These are phyloP conservation scores for Sandelia bainsii DNA, from an alignment of 2,797 vertebrate genomes.

Conservation along the genomic window DNA sequence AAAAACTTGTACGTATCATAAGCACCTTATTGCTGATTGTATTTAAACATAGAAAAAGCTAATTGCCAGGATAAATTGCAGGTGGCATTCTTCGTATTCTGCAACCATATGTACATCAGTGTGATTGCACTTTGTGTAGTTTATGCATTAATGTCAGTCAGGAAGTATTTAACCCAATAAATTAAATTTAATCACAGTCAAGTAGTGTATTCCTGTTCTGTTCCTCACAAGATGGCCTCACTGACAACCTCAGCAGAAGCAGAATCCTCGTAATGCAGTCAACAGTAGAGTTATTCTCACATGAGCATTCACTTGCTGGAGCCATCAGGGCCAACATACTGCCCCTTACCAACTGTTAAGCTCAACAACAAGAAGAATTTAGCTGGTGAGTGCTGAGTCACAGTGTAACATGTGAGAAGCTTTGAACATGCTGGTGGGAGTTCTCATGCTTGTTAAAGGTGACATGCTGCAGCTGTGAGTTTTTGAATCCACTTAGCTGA, in stretches of 20 bases:
- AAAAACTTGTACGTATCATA: conserved; percentile 18
- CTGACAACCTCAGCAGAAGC: not conserved
- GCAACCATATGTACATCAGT: too few relatives aligned
- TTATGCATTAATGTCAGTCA: not conserved
- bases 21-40: conserved; percentile 14
- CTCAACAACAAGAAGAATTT: conserved; percentile 4
- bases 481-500: not conserved
- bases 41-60: not conserved
- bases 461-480: conserved; percentile 5
- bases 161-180: not conserved
- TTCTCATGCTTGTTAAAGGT: conserved; percentile 17
- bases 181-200: not conserved
- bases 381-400: conserved; percentile 37
- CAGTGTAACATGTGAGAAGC: conserved; percentile 17
- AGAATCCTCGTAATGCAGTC: not conserved
- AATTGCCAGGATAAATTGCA: not conserved
- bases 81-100: too few relatives aligned
- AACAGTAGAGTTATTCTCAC: conserved; percentile 13
- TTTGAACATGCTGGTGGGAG: conserved; percentile 10
- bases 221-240: conserved; percentile 21
- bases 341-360: conserved; percentile 35
- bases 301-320: conserved; percentile 32
- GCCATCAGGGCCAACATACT: conserved; percentile 33
- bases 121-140: not conserved
- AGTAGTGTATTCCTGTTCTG: not conserved